Base-by-base conservation (phyloP, 2,113 vertebrate species). In the Catharus fuscescens region DNA sequence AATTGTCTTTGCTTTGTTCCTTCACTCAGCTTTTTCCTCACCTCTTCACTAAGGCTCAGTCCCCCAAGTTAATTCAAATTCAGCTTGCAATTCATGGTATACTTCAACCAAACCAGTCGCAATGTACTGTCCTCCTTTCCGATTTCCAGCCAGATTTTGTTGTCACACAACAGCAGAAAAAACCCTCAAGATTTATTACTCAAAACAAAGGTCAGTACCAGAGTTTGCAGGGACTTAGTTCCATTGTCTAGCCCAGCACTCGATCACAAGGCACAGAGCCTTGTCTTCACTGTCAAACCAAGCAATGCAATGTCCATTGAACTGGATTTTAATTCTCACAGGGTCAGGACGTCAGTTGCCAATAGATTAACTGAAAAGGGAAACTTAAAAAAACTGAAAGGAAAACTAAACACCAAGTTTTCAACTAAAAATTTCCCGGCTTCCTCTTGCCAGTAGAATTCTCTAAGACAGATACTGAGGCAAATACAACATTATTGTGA, bases 121-220 rank as follows among this genome's bases (percentile, higher is more conserved):
- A 57, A 92, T 87, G 64, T 25, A 89, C 61, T 25, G 31, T 53
- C 44, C 40, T 57, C 18, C 54, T 60, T 85, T 53, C 45, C 56
- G 48, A 52, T 79, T 76, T 76, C 73, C 66, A 94, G 53, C 21
- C 42, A 90, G 65, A 91, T 87, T 80, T 79, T 29, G 50, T 48
- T 84, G 90, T 79, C 73, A 72, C 73, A 82, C 18, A 84, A 67
- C 28, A 85, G 8, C 67, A 91, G 60, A n/a, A 57, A 1, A 65
- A 52, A 1, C 2, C 10, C 10, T 80, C 32, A 81, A 78, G 78
- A 94, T 93, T 80, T 94, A 94, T 96, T 79, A 57, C 85, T 48
- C 21, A 36, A 91, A 82, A 72, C 90, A 96, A 94, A 95, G 93
- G 88, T 88, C 78, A 85, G 28, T 65, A 93, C 26, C 70, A 90